These are phyloP conservation scores for Cancer borealis DNA, from an alignment of 2,888 invertebrate genomes.

Conservation along the genomic window DNA sequence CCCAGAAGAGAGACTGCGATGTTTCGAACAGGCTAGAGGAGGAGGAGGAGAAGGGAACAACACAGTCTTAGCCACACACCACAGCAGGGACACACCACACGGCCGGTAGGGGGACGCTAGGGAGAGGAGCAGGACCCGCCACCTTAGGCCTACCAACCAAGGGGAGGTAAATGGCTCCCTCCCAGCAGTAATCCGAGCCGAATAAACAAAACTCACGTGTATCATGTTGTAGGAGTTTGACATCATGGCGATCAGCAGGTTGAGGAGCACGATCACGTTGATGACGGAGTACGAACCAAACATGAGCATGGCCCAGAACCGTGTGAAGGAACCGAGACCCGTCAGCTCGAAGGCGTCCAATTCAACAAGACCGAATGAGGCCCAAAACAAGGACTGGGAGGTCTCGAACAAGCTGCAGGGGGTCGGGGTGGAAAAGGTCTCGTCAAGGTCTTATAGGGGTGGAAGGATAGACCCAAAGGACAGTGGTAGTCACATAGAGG, in stretches of 20 bases:
- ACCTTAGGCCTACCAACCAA: not conserved
- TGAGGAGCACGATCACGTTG: conserved; percentile 95
- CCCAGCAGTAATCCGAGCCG: not conserved
- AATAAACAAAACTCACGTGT: conserved; percentile 84
- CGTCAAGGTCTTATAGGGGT: not conserved
- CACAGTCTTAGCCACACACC: not conserved
- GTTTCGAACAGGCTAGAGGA: conserved; percentile 91
- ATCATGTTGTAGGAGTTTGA: conserved; percentile 96
- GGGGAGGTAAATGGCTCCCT: not conserved
- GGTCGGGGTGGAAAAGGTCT: not conserved
- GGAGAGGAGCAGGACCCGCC: not conserved
- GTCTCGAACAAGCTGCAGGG: conserved; percentile 92
- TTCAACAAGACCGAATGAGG: conserved; percentile 95
- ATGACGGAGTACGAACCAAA: conserved; percentile 97
- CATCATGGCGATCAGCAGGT: conserved; percentile 98
- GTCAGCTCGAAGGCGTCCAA: conserved; percentile 92
- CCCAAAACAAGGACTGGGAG: conserved; percentile 97
- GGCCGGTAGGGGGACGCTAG: not conserved
- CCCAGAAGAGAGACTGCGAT: conserved; percentile 97
- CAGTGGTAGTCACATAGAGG: not conserved
- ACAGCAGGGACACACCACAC: not conserved
- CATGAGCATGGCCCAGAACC: conserved; percentile 97
- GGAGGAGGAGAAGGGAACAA: conserved; percentile 72
- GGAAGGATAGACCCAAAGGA: not conserved
- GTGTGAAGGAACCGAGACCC: conserved; percentile 92